Conservation (phyloP, 2,797 vertebrate species). For the Gephyroberyx darwinii region DNA sequence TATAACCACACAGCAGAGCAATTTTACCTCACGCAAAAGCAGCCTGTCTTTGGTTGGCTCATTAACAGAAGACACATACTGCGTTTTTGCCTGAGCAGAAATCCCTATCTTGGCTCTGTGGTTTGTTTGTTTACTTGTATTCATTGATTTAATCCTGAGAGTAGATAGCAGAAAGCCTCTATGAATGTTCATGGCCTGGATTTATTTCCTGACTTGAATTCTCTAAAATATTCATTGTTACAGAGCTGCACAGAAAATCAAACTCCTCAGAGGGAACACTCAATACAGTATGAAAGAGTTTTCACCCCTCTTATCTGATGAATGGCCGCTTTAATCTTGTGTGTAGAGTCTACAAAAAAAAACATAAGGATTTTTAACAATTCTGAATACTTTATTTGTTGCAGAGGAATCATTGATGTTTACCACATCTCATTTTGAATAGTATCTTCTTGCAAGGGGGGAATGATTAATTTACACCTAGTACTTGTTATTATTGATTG, state of each 20-base stretch:
- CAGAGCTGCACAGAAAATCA: constrained; percentile 20
- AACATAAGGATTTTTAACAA: constrained; percentile 19
- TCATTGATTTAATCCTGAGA: constrained; percentile 64
- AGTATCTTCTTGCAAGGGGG: constrained; percentile 7
- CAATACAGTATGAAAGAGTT: constrained; percentile 42
- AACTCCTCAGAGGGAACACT: constrained; percentile 27
- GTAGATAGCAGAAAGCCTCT: constrained; percentile 40
- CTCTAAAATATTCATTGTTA: constrained; percentile 56
- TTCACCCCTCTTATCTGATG: constrained; percentile 47
- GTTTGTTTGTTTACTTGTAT: constrained; percentile 64
- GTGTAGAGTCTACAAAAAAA: constrained; percentile 35
- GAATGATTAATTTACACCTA: background rate
- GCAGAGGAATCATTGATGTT: constrained; percentile 5
- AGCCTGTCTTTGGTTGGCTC: constrained; percentile 51
- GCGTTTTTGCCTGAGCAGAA: constrained; percentile 39
- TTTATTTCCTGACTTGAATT: constrained; percentile 62
- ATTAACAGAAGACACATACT: constrained; percentile 62
- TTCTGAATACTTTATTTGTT: constrained; percentile 35
- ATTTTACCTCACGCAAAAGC: constrained; percentile 39
- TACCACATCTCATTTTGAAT: constrained; percentile 15
- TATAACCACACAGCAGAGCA: constrained; percentile 40
- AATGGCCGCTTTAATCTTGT: constrained; percentile 58
- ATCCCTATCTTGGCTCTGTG: constrained; percentile 56
- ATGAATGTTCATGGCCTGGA: constrained; percentile 43
- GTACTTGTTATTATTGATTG: background rate